A percentile compares a stretch with the other conserved stretches of the same genome.
Conservation (phyloP, 2,888 invertebrate genomes). For the Tetragonisca angustula region DNA sequence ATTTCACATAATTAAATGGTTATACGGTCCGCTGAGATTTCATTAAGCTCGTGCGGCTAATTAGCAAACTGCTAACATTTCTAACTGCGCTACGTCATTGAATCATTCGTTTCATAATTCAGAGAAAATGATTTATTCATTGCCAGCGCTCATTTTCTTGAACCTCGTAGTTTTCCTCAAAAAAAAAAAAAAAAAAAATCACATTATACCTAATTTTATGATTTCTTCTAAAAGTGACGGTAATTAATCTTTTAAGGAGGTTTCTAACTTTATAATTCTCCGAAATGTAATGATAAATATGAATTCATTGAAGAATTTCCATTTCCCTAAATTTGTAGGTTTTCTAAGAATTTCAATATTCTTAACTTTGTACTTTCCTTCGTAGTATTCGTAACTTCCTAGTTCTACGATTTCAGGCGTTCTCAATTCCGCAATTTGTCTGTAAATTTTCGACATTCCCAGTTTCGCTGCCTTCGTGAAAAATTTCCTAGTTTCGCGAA, state of each 20-base stretch:
- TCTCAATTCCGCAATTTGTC: no score
- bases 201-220: not conserved
- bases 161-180: not conserved
- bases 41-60: constrained; percentile 54
- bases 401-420: no score
- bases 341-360: no score
- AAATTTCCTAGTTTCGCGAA: no score
- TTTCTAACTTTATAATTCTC: no score
- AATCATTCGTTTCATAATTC: not conserved
- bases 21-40: constrained; percentile 51
- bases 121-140: not conserved
- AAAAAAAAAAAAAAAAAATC: not conserved
- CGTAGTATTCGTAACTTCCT: not conserved
- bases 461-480: no score
- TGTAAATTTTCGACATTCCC: no score
- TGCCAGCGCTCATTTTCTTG: not conserved
- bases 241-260: no score
- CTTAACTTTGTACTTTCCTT: no score
- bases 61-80: constrained; percentile 40
- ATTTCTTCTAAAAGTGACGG: not conserved
- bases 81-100: not conserved
- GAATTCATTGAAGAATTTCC: no score
- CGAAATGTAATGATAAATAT: no score
- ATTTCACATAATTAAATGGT: constrained; percentile 64
- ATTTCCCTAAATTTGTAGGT: no score